Base-by-base conservation (phyloP, 2,797 vertebrate genomes). In the Acipenser oxyrinchus region DNA sequence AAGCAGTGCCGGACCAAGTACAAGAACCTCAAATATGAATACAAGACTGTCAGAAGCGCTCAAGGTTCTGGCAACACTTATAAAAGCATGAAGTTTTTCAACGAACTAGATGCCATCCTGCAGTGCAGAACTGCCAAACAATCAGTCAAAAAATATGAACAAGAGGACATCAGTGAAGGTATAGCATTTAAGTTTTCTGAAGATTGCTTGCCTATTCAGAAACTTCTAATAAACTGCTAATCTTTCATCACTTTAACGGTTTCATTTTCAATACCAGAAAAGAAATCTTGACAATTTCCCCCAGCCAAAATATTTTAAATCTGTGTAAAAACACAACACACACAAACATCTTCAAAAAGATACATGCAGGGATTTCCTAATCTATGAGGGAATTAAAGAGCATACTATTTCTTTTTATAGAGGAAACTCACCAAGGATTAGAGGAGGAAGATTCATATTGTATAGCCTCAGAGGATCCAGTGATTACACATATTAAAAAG, bases 1-100 rank as follows among this genome's bases (percentile, higher is more conserved):
- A 94, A 92, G 70, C 94, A 95, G 63, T 95, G 93, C 68, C 92
- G 93, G 18, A 96, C 93, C 11, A 97, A 97, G 69, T 93, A 95
- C 71, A 94, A 96, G 85, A 97, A 95, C 78, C 76, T 94, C 68
- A 95, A 95, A 72, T 94, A 95, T 1, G 92, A 97, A 82, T 93
- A 94, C 76, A 94, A 93, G 78, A 93, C 84, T 1, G 84, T 92
- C 4, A 93, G 84, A 73, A 89, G 78, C 18, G 84, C 90, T 18
- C 89, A 88, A 10, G 72, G 80, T 10, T 71, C 76, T 8, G 87
- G 87, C 11, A 83, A 83, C 60, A 83, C 87, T 0, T 86, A 83
- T 49, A 94, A 86, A 72, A 91, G 82, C 62, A 95, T 94, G 94
- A 94, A 91, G 79, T 96, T 94, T 82, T 94, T 94, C 48, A 81